Base-by-base conservation (phyloP, 1,140 invertebrate species). In the Drosophila ercepeae region DNA sequence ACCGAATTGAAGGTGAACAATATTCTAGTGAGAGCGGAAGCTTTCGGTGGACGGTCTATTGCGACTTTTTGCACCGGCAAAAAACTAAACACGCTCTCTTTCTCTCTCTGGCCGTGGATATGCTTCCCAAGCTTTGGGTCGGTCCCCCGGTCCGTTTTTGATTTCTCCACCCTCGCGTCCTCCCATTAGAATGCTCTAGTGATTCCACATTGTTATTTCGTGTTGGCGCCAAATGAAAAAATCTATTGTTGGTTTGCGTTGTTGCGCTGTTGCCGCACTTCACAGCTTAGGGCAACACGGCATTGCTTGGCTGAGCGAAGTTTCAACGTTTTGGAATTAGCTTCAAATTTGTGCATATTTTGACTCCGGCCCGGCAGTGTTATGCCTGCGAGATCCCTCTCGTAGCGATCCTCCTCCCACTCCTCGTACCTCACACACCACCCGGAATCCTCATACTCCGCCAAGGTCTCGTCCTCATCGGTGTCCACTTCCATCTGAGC, bases 181-280 rank as follows among this genome's bases (percentile, higher is more conserved):
- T 48, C 29, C 65, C 50, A 13, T 21, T 25, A 19, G 46, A 39
- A 36, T 50, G 48, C 19, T 45, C 46, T 45, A 44, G 46, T 52
- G 41, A 44, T 67, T 54, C 41, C 21, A 64, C 48, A 74, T 83
- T 78, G 73, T 77, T 57, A 27, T 76, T 77, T 72, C 50, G 54
- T 57, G 49, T 82, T 84, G 79, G 79, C 79, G 79, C 79, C 79
- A 84, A 84, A 84, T 75, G 63, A 41, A 42, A 55, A 55, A 44
- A 52, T 55, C 63, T 82, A 55, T 65, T 52, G 61, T 60, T 58
- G 55, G 11, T 16, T 6, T 13, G 65, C 79, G 54, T 19, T 60
- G 81, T 84, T 13, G 65, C 79, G 54, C 16, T 60, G 81, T 84
- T 86, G 79, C 81, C 81, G 27, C 44, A 36, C 29, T 86, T 84